phyloP scores from a whole-genome alignment of 2,888 invertebrate genomes.

The Smittia sp. region DNA sequence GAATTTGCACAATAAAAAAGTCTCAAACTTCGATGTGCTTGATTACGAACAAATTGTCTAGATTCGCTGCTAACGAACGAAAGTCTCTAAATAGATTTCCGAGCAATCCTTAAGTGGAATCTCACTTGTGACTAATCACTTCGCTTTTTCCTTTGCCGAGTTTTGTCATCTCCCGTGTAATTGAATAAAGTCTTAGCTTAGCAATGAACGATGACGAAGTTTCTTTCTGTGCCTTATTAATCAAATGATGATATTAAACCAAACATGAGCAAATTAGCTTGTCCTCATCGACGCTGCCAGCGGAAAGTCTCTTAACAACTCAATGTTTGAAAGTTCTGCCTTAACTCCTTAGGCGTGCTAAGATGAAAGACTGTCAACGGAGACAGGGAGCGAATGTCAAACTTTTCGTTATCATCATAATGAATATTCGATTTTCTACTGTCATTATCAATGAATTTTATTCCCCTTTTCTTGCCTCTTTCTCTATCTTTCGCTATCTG shows the following conservation, averaged over 20 bases:
- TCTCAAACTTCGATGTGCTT: too few relatives aligned
- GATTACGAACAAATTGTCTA: too few relatives aligned
- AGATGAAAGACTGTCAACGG: not conserved
- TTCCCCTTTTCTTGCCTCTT: not conserved
- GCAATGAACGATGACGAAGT: not conserved
- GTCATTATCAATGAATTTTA: conserved; percentile 38
- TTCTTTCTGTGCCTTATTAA: conserved; percentile 12
- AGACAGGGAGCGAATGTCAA: not conserved
- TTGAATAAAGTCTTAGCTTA: too few relatives aligned
- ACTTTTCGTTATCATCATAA: conserved; percentile 32
- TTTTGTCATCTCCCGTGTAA: too few relatives aligned
- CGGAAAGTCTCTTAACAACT: not conserved
- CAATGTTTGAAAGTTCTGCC: not conserved
- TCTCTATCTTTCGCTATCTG: not conserved
- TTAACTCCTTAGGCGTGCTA: not conserved
- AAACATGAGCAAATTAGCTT: conserved; percentile 2
- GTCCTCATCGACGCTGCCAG: not conserved
- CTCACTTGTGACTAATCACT: too few relatives aligned
- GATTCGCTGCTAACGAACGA: too few relatives aligned
- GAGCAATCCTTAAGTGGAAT: too few relatives aligned
- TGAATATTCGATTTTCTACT: conserved; percentile 40
- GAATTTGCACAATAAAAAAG: too few relatives aligned
- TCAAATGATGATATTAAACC: conserved; percentile 35
- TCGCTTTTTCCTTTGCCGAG: too few relatives aligned
- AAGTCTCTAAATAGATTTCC: too few relatives aligned